Percentiles rank a stretch among this genome's conserved stretches.
Evolutionary conservation across 2,113 vertebrate genomes (phyloP).

Genomic region (Stegastes partitus): DNA sequence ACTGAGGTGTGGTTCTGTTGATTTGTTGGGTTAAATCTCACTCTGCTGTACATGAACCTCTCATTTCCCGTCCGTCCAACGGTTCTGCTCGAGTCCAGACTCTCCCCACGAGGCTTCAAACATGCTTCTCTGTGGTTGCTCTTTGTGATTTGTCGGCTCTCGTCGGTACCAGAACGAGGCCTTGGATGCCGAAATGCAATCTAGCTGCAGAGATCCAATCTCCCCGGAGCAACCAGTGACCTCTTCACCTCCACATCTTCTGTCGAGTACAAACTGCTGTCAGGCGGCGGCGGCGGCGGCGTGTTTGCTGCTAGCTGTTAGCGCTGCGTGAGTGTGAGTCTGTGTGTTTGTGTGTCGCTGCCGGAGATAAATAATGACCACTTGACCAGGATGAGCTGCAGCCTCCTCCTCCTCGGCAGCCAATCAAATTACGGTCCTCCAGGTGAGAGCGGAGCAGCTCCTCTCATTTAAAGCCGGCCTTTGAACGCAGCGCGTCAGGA

Average conservation of each 20-base stretch:
- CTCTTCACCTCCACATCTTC: conserved; percentile 61
- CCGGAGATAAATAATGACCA: conserved; percentile 57
- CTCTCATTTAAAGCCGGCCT: conserved; percentile 7
- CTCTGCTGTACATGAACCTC: no score
- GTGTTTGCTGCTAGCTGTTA: conserved; percentile 63
- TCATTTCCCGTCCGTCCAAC: no score
- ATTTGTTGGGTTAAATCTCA: no score
- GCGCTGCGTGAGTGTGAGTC: conserved; percentile 14
- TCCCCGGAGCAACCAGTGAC: conserved; percentile 65
- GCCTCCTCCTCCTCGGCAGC: conserved; percentile 19
- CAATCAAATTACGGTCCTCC: conserved; percentile 44
- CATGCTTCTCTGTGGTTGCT: neutral
- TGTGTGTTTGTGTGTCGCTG: conserved; percentile 25
- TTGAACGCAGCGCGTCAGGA: neutral
- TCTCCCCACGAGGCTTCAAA: no score
- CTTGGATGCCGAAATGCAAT: conserved; percentile 69
- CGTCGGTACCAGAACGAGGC: conserved; percentile 55
- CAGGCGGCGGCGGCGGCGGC: conserved; percentile 38
- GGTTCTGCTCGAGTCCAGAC: no score
- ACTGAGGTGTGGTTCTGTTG: no score
- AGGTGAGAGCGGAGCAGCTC: conserved; percentile 31
- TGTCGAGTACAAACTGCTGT: conserved; percentile 61
- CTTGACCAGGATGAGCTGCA: conserved; percentile 31
- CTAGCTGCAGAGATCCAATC: conserved; percentile 54
- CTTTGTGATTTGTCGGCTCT: conserved; percentile 44